Evolutionary conservation across 2,797 vertebrate genomes (phyloP).

Genomic region (Crocidura indochinensis): DNA sequence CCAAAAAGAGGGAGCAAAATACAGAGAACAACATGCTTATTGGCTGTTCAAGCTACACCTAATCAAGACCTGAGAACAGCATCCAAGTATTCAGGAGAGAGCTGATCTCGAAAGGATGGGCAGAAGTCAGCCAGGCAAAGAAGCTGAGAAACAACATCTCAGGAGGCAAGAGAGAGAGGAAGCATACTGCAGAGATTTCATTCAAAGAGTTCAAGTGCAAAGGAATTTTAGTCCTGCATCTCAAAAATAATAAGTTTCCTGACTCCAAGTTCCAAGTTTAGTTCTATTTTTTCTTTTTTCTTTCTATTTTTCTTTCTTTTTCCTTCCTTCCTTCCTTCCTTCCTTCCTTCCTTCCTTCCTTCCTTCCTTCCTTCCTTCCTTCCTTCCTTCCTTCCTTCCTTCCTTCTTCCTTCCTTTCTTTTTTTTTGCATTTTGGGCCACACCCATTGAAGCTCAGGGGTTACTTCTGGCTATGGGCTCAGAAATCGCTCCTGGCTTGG

Average conservation of each 20-base stretch:
- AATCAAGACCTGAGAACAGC: background rate
- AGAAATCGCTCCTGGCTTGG: too few relatives aligned
- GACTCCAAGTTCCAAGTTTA: background rate
- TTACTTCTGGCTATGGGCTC: too few relatives aligned
- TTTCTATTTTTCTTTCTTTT: too few relatives aligned
- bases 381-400: too few relatives aligned
- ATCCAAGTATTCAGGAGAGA: background rate
- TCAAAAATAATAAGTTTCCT: background rate
- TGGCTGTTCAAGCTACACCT: background rate
- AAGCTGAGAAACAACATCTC: background rate
- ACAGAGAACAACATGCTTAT: constrained; percentile 40
- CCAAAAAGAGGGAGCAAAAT: constrained; percentile 6
- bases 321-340: too few relatives aligned
- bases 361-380: too few relatives aligned
- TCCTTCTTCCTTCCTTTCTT: too few relatives aligned
- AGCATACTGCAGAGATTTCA: background rate
- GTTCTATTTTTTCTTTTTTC: constrained; percentile 4
- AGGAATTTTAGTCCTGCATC: background rate
- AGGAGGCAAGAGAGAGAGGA: background rate
- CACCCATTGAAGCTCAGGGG: too few relatives aligned
- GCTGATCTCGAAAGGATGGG: background rate
- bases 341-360: too few relatives aligned
- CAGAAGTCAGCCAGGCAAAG: background rate
- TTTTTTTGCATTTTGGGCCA: too few relatives aligned
- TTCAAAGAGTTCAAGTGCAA: background rate